Base-by-base conservation (phyloP, 2,888 invertebrate species). In the Oasisia sp. region DNA sequence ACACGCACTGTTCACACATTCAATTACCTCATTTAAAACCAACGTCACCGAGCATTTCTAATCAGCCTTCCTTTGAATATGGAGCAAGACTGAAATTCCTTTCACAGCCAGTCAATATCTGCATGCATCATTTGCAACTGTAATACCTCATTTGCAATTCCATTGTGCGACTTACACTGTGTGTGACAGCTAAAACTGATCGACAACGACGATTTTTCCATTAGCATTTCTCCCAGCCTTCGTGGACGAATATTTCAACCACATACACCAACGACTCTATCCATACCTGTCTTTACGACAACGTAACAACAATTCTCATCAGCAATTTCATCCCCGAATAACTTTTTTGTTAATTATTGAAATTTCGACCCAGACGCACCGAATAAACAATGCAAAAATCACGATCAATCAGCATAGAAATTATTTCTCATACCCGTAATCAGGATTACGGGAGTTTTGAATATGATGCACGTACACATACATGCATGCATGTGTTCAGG, bases 101-200 rank as follows among this genome's bases (percentile, higher is more conserved):
- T 74, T 74, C 74, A 74, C n/a, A 74, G 74, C 27, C 74, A 74
- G 74, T 74, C 74, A 74, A 74, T 74, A 74, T 74, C 74, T 74
- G 74, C 74, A 74, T 74, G 74, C 74, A 74, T 74, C 19, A 74
- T 74, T 74, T 74, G 74, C 74, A 74, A 74, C 27, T 14, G 74
- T 74, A 74, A 74, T 74, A 74, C 27, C 74, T 74, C 74, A 74
- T 74, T 74, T 74, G 74, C 74, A 74, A 74, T 74, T 74, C 74
- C 74, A 74, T 74, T 74, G 27, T 74, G 19, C 27, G 74, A 74
- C n/a, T 74, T 19, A 74, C 74, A 74, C 74, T 74, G 27, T 5
- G 5, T 74, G 19, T 19, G 74, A 74, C 74, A 74, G 74, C 74
- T 74, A n/a, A 74, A 74, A 74, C 74, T 74, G 74, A 74, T 74